Evolutionary conservation across 37 sponge, comb jelly and placozoan genomes (phyloP), one percentile per base, ranked within the genome.

Genomic region (Haliclona indistincta): DNA sequence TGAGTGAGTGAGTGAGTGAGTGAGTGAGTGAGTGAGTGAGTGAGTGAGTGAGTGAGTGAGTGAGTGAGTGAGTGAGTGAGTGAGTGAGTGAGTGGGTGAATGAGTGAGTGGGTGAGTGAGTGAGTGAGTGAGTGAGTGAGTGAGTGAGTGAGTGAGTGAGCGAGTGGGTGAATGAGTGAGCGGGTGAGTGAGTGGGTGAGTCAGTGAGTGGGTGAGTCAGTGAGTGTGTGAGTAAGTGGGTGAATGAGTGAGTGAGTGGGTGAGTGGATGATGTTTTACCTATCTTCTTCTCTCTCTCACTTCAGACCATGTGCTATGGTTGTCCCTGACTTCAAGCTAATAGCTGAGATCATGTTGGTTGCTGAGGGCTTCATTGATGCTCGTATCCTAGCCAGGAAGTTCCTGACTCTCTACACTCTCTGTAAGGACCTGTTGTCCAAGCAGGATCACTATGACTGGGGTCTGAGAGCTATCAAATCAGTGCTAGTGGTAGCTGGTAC

Each of bases 331-430:
- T 98, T 95, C 86, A 96, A 95, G 67, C 78, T 98, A 58, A 98
- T 98, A 61, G 95, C 92, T 64, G 99, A 98, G 83, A 98, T 98
- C 81, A 98, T 98, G 99, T 90, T 98, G 88, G 96, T 98, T 56
- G 97, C 99, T 63, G 99, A 98, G 56, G 99, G 99, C 13, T 98
- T 98, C 75, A 71, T 95, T 33, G 93, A 98, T 10, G 99, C 95
- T 26, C 78, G 96, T 8, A 70, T 95, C n/a, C 72, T 98, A 20
- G 95, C 99, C 36, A 64, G 99, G 38, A 98, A 98, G 81, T 98
- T 98, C 86, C 84, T 98, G 64, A 98, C 99, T n/a, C 88, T 98
- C 43, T 98, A 98, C 86, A 89, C 88, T 4, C 96, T 98, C 29
- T 98, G 99, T 64, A 86, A 88, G 62, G 95, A 94, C 34, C 73